Percentiles rank a stretch among this genome's conserved stretches.
These are phyloP conservation scores for Nezara viridula DNA, from an alignment of 2,888 invertebrate species.

Conservation along the genomic window DNA sequence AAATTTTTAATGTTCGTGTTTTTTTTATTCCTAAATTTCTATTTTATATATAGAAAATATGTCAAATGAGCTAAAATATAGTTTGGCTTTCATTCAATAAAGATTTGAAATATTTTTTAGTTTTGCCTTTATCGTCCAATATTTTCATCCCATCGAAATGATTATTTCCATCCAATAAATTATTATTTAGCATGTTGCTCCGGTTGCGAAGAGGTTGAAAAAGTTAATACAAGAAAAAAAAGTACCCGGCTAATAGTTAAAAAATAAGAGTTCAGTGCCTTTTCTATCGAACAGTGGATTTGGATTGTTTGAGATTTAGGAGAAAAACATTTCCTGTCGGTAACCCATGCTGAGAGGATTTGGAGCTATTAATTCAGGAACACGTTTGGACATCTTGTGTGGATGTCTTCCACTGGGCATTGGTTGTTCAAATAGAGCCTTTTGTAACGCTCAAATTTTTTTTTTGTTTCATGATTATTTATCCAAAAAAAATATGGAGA, in stretches of 20 bases:
- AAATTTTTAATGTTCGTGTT: background rate
- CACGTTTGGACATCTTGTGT: conserved; percentile 19
- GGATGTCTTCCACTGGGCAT: background rate
- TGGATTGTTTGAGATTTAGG: background rate
- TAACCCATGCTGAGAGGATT: background rate
- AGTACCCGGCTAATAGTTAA: background rate
- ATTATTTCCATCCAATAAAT: too few species aligned
- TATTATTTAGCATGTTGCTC: too few species aligned
- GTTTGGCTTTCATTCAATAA: too few species aligned
- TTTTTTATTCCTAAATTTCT: too few species aligned
- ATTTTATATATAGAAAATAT: too few species aligned
- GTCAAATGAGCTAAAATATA: too few species aligned
- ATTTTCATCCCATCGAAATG: too few species aligned
- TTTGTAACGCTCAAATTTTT: background rate
- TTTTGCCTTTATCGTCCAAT: too few species aligned
- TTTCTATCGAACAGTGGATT: background rate
- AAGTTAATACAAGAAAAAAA: background rate
- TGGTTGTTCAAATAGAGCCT: background rate
- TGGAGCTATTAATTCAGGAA: conserved; percentile 13
- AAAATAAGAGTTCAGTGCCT: background rate
- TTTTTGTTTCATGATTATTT: too few species aligned
- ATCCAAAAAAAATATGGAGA: too few species aligned
- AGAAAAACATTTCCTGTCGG: background rate
- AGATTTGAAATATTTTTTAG: too few species aligned
- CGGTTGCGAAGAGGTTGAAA: too few species aligned